Evolutionary conservation across 2,888 invertebrate genomes (phyloP).

Genomic region (Sussaba pulchella): DNA sequence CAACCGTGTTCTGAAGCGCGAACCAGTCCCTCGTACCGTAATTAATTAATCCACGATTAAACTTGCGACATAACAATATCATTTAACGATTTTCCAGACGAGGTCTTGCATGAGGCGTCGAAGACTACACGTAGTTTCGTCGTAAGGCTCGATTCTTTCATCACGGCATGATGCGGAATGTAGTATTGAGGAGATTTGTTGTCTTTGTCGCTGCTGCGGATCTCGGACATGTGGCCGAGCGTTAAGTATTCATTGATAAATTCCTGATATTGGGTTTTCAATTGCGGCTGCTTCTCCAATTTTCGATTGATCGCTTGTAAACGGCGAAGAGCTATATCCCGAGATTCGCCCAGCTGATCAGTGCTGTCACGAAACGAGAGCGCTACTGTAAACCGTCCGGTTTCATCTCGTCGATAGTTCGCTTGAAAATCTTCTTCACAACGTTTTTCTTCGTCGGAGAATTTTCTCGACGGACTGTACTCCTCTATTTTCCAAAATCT

Average conservation of each 20-base stretch:
- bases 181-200: slow-evolving; percentile 6
- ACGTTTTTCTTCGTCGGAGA: slow-evolving; percentile 30
- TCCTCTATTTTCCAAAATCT: slow-evolving; percentile 44
- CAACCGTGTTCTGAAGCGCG: too few relatives aligned
- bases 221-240: slow-evolving; percentile 33
- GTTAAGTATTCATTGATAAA: slow-evolving; percentile 33
- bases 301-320: slow-evolving; percentile 23
- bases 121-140: too few relatives aligned
- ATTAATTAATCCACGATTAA: too few relatives aligned
- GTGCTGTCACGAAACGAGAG: too few relatives aligned
- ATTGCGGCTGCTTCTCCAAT: neutral
- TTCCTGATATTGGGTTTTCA: slow-evolving; percentile 20
- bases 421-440: slow-evolving; percentile 39
- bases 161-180: slow-evolving; percentile 62
- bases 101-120: too few relatives aligned
- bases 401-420: too few relatives aligned
- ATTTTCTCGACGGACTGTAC: slow-evolving; percentile 5
- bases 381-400: too few relatives aligned
- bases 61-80: too few relatives aligned
- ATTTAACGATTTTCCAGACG: slow-evolving; percentile 52
- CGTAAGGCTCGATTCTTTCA: slow-evolving; percentile 59
- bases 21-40: too few relatives aligned
- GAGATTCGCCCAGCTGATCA: slow-evolving; percentile 34
- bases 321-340: slow-evolving; percentile 11
- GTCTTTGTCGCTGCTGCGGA: neutral